Evolutionary conservation across 2,888 invertebrate genomes (phyloP), one percentile per base, ranked within the genome.

Genomic region (Eupithecia inturbata): DNA sequence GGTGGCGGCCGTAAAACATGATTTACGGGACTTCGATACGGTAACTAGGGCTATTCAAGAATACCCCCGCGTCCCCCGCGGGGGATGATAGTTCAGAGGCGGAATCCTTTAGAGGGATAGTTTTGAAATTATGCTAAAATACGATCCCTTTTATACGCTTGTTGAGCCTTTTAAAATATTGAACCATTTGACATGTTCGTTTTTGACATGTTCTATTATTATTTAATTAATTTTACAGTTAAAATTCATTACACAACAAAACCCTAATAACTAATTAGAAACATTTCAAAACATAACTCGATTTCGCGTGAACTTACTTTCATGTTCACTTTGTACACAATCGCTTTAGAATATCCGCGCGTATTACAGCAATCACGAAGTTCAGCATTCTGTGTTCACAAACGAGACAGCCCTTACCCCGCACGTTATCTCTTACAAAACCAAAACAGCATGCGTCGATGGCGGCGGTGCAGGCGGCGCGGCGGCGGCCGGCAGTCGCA

Each of bases 401-500:
- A 64, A 68, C 68, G 60, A 67, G 63, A 16, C 41, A 64, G 45
- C 69, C 69, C 70, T 39, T 26, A 26, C 68, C 68, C 68, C 64
- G 33, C 60, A 66, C 68, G 60, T 76, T 73, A 71, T 73, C 73
- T 73, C 67, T 68, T 66, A 62, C 72, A 60, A 72, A 75, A 75
- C 70, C 75, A 76, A 73, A 76, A 76, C 76, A 76, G 72, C 75
- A 72, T 76, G 87, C 87, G 88, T 85, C 86, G 87, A 74, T 86
- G 87, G 86, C 19, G 86, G 84, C 85, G 87, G 75, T 85, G 86
- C 84, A 86, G 84, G 84, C 81, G 85, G 83, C 80, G 87, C 87
- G 85, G 82, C 63, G 36, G 64, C 64, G 85, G 88, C 87, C 90
- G 92, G 85, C 90, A 86, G 92, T 87, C 91, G 86, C 87, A 84